Percentiles rank a stretch among this genome's conserved stretches.
These are phyloP conservation scores for Noctua comes DNA, from an alignment of 2,888 invertebrate genomes.

Conservation along the genomic window DNA sequence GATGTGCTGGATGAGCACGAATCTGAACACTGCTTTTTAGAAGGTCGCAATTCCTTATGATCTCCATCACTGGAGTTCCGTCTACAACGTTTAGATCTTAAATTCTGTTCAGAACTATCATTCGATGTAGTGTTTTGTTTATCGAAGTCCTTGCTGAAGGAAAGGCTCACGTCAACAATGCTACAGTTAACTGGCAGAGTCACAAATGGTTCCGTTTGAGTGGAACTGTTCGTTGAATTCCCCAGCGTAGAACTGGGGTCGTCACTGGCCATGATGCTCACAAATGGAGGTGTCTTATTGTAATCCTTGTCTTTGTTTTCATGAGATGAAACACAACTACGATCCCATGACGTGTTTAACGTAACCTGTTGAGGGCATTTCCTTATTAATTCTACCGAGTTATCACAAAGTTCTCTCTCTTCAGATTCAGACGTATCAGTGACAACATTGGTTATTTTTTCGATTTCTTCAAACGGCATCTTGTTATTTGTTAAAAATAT, in stretches of 20 bases:
- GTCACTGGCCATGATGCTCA: slow-evolving; percentile 79
- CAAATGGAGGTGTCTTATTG: slow-evolving; percentile 80
- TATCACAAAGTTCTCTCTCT: slow-evolving; percentile 68
- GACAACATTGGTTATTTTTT: slow-evolving; percentile 65
- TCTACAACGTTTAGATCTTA: slow-evolving; percentile 79
- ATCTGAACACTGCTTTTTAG: slow-evolving; percentile 82
- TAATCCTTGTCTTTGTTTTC: slow-evolving; percentile 71
- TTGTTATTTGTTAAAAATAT: slow-evolving; percentile 34
- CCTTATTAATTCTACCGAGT: slow-evolving; percentile 82
- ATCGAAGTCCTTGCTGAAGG: slow-evolving; percentile 80
- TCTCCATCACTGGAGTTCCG: slow-evolving; percentile 77
- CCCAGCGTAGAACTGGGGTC: slow-evolving; percentile 68
- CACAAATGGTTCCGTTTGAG: slow-evolving; percentile 78
- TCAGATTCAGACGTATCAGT: slow-evolving; percentile 67
- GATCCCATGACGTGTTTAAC: slow-evolving; percentile 83
- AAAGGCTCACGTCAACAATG: slow-evolving; percentile 76
- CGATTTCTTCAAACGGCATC: slow-evolving; percentile 66
- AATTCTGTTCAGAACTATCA: slow-evolving; percentile 75
- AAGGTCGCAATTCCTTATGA: slow-evolving; percentile 73
- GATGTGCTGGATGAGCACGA: slow-evolving; percentile 77
- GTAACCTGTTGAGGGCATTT: slow-evolving; percentile 75
- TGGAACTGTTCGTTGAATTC: slow-evolving; percentile 74
- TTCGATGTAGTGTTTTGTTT: slow-evolving; percentile 74
- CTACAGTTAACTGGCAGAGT: slow-evolving; percentile 72
- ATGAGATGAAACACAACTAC: slow-evolving; percentile 72